Conservation (phyloP, 2,888 invertebrate genomes). For the Pollenia angustigena region DNA sequence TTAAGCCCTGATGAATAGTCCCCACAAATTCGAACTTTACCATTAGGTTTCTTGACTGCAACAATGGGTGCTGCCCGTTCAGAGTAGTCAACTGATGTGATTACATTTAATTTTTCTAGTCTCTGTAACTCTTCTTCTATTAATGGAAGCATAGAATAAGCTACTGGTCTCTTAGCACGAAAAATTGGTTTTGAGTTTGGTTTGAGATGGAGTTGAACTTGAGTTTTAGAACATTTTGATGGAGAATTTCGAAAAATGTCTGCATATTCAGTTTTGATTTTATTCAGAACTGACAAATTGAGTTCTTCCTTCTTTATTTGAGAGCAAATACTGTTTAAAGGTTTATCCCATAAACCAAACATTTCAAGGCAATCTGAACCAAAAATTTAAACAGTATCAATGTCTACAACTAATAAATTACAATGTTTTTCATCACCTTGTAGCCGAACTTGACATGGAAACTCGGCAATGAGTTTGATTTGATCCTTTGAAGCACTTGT, state of each 20-base stretch:
- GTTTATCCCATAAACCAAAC: no score
- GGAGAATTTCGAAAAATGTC: slow-evolving; percentile 8
- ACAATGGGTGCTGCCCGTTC: slow-evolving; percentile 42
- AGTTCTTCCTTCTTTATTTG: background rate
- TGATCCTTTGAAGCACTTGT: slow-evolving; percentile 15
- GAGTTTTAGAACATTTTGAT: background rate
- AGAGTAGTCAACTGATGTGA: slow-evolving; percentile 64
- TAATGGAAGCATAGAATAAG: slow-evolving; percentile 63
- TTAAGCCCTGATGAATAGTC: no score
- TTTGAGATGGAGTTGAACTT: slow-evolving; percentile 30
- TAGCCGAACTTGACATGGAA: slow-evolving; percentile 2
- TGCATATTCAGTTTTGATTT: slow-evolving; percentile 4
- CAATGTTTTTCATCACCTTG: slow-evolving; percentile 8
- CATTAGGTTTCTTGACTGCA: slow-evolving; percentile 32
- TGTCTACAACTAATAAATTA: slow-evolving; percentile 19
- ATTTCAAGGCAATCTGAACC: slow-evolving; percentile 9
- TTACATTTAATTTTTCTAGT: slow-evolving; percentile 57
- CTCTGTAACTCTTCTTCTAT: slow-evolving; percentile 64
- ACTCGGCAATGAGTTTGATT: slow-evolving; percentile 32
- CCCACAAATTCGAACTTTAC: slow-evolving; percentile 56
- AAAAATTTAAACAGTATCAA: slow-evolving; percentile 26
- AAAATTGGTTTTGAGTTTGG: slow-evolving; percentile 55
- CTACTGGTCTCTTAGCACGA: slow-evolving; percentile 64
- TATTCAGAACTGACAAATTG: background rate
- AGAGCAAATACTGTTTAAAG: background rate